Conservation (phyloP, 2,888 invertebrate species). For the Eupithecia subfuscata region DNA sequence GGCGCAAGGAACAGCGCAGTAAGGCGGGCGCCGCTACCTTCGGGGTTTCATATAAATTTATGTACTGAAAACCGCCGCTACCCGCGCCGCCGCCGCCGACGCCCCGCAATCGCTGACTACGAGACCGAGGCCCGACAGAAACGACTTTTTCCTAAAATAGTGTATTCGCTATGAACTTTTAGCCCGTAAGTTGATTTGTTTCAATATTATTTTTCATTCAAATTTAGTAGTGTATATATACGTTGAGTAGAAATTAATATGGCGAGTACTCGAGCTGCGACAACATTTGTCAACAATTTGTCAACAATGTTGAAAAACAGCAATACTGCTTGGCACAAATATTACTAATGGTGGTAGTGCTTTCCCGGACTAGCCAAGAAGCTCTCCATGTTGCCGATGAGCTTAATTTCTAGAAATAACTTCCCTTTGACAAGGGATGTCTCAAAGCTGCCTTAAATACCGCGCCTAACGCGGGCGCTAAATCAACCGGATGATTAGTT, state of each 20-base stretch:
- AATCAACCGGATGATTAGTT: neutral
- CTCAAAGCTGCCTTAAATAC: neutral
- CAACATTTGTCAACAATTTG: no score
- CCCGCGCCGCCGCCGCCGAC: no score
- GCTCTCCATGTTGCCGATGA: neutral
- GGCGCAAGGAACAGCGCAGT: no score
- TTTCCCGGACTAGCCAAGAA: neutral
- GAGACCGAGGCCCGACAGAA: no score
- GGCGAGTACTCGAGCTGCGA: neutral
- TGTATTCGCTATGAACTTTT: neutral
- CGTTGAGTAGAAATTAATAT: neutral
- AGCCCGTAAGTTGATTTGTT: neutral
- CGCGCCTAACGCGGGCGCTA: neutral
- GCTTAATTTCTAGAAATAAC: neutral
- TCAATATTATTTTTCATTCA: neutral
- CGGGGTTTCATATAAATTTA: no score
- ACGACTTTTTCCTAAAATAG: neutral
- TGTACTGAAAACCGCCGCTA: no score
- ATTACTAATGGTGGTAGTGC: neutral
- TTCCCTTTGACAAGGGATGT: neutral
- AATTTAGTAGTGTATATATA: neutral
- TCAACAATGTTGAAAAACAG: no score
- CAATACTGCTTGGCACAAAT: neutral
- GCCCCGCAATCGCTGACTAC: no score
- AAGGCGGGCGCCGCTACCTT: no score